Evolutionary conservation across 30 jellyfish, hydroid and myxozoan genomes (phyloP), one percentile per base, ranked within the genome.

Genomic region (Catostylus mosaicus): DNA sequence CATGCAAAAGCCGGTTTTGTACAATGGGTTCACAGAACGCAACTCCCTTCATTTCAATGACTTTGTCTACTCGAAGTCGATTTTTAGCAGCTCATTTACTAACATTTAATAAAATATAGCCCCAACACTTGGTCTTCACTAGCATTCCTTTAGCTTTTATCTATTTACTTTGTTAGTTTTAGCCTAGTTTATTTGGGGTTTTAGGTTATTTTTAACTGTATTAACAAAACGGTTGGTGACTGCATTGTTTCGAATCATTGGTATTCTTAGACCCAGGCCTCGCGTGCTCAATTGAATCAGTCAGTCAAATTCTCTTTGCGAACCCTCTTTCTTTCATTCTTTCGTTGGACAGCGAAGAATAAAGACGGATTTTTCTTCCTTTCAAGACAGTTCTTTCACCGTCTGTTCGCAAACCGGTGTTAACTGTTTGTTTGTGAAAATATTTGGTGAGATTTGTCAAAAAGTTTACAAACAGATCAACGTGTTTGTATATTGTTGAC

Each of bases 251-350:
- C 38, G 29, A 26, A 16, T 60, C 75, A 77, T 60, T 57, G 71
- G 37, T 36, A 52, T 43, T 23, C 67, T 37, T 77, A 68, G 78
- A 61, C 43, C 88, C 88, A 77, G 88, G 33, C 88, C 88, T 59
- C 66, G 35, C 35, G 34, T 59, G 75, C 67, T 19, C 27, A 26
- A 77, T 60, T 75, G 75, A 77, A 77, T 33, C 43, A 61, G 31
- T 52, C 77, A n/a, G 26, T 43, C 11, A 31, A 26, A 26, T 65
- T 19, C 54, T 43, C 22, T 48, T 4, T 48, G 37, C 36, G 35
- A 10, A 12, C 46, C 57, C 37, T 40, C 36, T 30, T 3, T 20
- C 34, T 65, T 47, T 46, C 83, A 40, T 45, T 72, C 71, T 47
- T 31, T 24, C 29, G 5, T 4, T 30, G 8, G 54, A 0, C 33